These are phyloP conservation scores for Scaptodrosophila lebanonensis DNA, from an alignment of 1,140 invertebrate species.

Conservation along the genomic window DNA sequence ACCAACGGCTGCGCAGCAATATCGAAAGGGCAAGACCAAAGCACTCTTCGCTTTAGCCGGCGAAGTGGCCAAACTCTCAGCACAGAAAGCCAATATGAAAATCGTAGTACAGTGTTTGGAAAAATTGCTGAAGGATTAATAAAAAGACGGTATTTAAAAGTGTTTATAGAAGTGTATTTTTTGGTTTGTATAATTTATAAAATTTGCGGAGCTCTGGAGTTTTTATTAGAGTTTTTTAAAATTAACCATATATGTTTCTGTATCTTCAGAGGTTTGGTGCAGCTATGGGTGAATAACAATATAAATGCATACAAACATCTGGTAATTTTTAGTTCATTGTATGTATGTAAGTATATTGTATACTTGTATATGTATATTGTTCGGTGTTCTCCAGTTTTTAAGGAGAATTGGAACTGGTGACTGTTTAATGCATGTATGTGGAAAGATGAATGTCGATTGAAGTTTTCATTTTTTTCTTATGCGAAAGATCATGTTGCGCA, in stretches of 20 bases:
- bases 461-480: not conserved
- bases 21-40: conserved; percentile 84
- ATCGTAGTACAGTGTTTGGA: conserved; percentile 80
- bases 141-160: not conserved
- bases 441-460: conserved; percentile 10
- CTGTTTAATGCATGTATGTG: conserved; percentile 51
- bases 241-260: conserved; percentile 24
- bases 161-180: conserved; percentile 47
- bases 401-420: conserved; percentile 69
- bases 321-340: conserved; percentile 27
- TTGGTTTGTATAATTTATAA: conserved; percentile 38
- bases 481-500: conserved; percentile 51
- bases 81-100: conserved; percentile 83
- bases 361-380: conserved; percentile 41
- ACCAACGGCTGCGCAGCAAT: conserved; percentile 82
- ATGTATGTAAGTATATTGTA: conserved; percentile 13
- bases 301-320: conserved; percentile 47
- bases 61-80: conserved; percentile 79
- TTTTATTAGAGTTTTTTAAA: conserved; percentile 36
- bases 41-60: conserved; percentile 82
- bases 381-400: conserved; percentile 56
- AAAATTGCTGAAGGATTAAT: conserved; percentile 57
- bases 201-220: conserved; percentile 37
- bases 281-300: conserved; percentile 52
- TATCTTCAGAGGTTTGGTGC: conserved; percentile 32